Conservation (phyloP, 2,113 vertebrate species). For the Oncorhynchus gorbuscha region DNA sequence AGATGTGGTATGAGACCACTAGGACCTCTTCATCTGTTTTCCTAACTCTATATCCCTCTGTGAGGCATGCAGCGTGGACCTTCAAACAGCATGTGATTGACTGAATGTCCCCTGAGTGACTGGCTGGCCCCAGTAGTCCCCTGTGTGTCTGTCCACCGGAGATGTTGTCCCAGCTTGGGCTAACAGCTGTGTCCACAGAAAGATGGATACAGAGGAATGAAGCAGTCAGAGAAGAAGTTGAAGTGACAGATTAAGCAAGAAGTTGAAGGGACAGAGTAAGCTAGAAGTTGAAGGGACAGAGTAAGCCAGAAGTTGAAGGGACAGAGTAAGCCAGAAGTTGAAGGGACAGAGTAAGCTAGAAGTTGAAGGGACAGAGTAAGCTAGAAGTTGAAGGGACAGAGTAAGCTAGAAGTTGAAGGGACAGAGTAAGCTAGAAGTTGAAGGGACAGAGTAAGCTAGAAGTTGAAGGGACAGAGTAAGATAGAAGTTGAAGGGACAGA, state of each 20-base stretch:
- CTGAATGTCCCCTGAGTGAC: neutral
- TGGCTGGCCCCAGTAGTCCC: neutral
- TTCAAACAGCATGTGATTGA: neutral
- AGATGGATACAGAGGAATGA: too few relatives aligned
- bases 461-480: too few relatives aligned
- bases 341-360: too few relatives aligned
- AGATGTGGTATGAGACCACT: neutral
- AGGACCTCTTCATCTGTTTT: neutral
- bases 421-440: too few relatives aligned
- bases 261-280: too few relatives aligned
- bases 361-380: too few relatives aligned
- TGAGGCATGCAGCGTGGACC: too few relatives aligned
- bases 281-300: too few relatives aligned
- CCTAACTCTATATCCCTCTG: neutral
- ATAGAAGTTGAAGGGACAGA: too few relatives aligned
- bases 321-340: too few relatives aligned
- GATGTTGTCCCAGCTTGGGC: neutral
- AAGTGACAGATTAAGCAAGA: neutral
- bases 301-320: neutral
- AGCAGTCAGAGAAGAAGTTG: neutral
- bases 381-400: too few relatives aligned
- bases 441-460: neutral
- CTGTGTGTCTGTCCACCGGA: neutral
- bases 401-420: too few relatives aligned
- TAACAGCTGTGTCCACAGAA: neutral